Evolutionary conservation across 2,888 invertebrate species (phyloP).

Genomic region (Leptopterna dolabrata): DNA sequence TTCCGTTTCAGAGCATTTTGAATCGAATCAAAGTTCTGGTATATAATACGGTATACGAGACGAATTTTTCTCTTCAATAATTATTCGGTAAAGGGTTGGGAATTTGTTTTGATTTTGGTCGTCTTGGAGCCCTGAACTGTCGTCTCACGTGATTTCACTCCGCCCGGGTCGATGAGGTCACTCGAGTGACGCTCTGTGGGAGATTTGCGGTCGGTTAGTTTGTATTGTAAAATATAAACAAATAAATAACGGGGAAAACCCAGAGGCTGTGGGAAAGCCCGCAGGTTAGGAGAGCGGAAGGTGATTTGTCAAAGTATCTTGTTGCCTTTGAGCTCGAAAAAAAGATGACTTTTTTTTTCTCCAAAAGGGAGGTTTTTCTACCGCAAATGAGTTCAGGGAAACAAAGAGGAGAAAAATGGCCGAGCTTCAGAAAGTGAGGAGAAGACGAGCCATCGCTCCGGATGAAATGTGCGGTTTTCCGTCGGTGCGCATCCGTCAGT

Average conservation of each 20-base stretch:
- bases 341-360: background rate
- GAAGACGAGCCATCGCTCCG: background rate
- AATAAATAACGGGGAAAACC: background rate
- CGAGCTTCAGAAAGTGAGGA: background rate
- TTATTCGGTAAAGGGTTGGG: too few relatives aligned
- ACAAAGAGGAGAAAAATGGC: background rate
- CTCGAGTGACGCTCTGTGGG: too few relatives aligned
- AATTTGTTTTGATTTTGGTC: too few relatives aligned
- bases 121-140: too few relatives aligned
- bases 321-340: conserved; percentile 1
- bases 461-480: conserved; percentile 16
- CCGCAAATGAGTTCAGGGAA: background rate
- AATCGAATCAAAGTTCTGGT: too few relatives aligned
- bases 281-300: conserved; percentile 7
- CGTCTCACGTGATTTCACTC: too few relatives aligned
- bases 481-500: background rate
- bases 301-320: background rate
- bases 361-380: background rate
- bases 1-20: too few relatives aligned
- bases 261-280: background rate
- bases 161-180: too few relatives aligned
- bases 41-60: too few relatives aligned
- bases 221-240: background rate
- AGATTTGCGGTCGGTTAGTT: background rate
- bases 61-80: too few relatives aligned